phyloP scores from a whole-genome alignment of 2,113 vertebrate genomes.

The Crotophaga sulcirostris region DNA sequence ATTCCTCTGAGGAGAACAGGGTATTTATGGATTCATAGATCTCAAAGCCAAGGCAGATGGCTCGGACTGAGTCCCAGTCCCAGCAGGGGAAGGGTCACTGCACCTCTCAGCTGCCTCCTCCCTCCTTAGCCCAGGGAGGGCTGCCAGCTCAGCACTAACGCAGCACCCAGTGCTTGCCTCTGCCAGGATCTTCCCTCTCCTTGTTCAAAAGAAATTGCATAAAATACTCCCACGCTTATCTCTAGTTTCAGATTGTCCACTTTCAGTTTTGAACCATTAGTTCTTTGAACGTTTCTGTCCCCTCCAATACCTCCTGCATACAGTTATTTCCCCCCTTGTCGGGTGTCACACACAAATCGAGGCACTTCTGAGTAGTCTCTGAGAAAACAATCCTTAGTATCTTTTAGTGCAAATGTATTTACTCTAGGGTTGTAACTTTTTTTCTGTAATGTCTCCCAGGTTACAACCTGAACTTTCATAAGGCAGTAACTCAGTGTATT shows the following conservation, averaged over 20 bases:
- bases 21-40: neutral
- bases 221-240: neutral
- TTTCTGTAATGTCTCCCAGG: neutral
- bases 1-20: neutral
- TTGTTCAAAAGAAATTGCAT: neutral
- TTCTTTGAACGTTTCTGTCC: neutral
- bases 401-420: neutral
- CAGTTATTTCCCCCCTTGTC: accelerated
- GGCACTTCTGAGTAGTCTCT: neutral
- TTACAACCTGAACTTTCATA: neutral
- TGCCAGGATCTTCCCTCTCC: neutral
- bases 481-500: neutral
- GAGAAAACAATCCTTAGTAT: neutral
- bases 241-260: neutral
- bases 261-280: neutral
- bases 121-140: neutral
- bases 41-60: neutral
- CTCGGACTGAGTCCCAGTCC: neutral
- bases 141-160: neutral
- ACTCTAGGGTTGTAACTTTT: neutral
- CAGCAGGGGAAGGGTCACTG: neutral
- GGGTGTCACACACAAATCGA: accelerated
- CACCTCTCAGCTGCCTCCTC: neutral
- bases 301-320: neutral
- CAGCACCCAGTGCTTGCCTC: neutral